Evolutionary conservation across 2,113 vertebrate genomes (phyloP), one percentile per base, ranked within the genome.

Genomic region (Podilymbus podiceps): DNA sequence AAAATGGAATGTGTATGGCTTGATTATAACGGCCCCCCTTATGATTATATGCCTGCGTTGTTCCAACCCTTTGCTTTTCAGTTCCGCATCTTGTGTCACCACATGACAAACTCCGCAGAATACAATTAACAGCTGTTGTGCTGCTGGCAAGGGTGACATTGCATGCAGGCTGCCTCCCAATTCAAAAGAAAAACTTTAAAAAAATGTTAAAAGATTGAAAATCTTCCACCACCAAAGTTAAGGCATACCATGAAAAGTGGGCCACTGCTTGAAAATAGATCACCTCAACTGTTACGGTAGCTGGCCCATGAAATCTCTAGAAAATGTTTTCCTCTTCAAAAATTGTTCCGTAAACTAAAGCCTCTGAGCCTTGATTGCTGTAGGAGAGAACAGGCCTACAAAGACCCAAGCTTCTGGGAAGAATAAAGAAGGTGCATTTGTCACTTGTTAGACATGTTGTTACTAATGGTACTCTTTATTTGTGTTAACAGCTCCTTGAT

Each of bases 61-160:
- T 90, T 94, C 87, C 87, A 92, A 58, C 20, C 76, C 75, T 79
- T 92, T 88, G 58, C 63, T 91, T 94, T 93, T 92, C 76, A 93
- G 80, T 64, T 93, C 80, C 44, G 68, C 68, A 62, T 89, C 87
- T 91, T 64, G 35, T 76, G 73, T 80, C 69, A 28, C 73, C 80
- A 75, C 84, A 68, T 60, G 68, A 83, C 4, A 0, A 90, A 81
- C 88, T 42, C 75, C 38, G 55, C 55, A 80, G 90, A 93, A 85
- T 35, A 83, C 66, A 89, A 94, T 85, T 82, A 83, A 74, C 90
- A 96, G 62, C 81, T 94, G 85, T 82, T 88, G 58, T 87, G 80
- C 35, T 90, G 88, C 75, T 96, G 71, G 71, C 73, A 93, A 75
- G 63, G 73, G 52, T 89, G 88, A 76, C 46, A 59, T 74, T 22